Conservation (phyloP, 2,888 invertebrate species). For the Trachelus tabidus region DNA sequence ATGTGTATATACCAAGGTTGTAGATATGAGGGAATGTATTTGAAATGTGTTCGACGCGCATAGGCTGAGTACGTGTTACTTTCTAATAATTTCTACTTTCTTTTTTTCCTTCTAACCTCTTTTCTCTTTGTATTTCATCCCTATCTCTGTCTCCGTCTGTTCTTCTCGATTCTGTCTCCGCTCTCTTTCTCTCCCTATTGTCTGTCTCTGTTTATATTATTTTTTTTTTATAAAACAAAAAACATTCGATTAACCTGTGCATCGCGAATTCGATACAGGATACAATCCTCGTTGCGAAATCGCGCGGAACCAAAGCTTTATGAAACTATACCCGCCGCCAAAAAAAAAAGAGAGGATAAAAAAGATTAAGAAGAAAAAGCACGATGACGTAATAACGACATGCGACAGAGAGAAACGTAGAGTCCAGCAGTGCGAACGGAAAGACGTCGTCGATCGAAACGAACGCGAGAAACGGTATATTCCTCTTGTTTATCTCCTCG, state of each 20-base stretch:
- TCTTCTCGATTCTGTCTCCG: neutral
- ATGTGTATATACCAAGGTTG: constrained; percentile 42
- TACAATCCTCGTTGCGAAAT: neutral
- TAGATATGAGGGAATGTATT: neutral
- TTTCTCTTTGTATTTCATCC: neutral
- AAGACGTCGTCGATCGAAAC: neutral
- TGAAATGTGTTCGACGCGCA: constrained; percentile 2
- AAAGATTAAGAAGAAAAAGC: constrained; percentile 6
- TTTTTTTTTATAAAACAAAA: neutral
- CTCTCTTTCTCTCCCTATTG: neutral
- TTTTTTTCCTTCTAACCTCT: no score
- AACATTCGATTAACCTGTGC: constrained; percentile 13
- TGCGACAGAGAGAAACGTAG: no score
- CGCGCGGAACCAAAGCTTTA: constrained; percentile 11
- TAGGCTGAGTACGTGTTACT: neutral
- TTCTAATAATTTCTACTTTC: neutral
- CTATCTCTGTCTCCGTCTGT: constrained; percentile 3
- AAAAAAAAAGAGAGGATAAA: constrained; percentile 24
- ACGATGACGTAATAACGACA: constrained; percentile 4
- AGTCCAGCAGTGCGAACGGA: neutral
- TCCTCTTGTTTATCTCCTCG: neutral
- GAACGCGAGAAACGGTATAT: neutral
- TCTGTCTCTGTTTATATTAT: neutral
- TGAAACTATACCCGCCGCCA: neutral
- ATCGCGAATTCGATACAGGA: neutral